phyloP scores from a whole-genome alignment of 1,140 invertebrate species.

The Homarus americanus region DNA sequence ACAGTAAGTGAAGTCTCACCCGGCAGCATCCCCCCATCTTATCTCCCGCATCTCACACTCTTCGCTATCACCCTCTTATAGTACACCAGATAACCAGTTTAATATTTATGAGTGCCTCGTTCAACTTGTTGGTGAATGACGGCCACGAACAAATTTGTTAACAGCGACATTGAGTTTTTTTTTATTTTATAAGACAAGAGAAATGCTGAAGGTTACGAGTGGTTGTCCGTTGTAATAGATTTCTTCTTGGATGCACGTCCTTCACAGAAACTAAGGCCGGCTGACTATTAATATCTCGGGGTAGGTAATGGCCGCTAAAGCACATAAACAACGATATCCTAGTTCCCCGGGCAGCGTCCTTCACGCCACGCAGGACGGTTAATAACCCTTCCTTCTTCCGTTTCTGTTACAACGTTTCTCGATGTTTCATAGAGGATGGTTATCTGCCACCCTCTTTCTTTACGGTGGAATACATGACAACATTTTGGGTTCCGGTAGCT shows the following conservation, averaged over 20 bases:
- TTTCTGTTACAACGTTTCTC: too few species aligned
- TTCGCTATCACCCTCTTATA: not conserved
- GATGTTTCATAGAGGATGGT: too few species aligned
- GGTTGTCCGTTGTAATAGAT: not conserved
- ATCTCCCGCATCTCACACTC: slow-evolving; percentile 3
- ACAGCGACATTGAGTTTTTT: not conserved
- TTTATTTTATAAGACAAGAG: not conserved
- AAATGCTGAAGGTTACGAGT: not conserved
- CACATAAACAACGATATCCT: not conserved
- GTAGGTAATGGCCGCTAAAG: not conserved
- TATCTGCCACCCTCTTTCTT: too few species aligned
- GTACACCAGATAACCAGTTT: not conserved
- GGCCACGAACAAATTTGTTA: not conserved
- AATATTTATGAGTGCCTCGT: not conserved
- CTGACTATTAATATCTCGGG: not conserved
- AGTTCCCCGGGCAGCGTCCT: not conserved
- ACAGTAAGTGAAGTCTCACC: too few species aligned
- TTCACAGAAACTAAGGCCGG: not conserved
- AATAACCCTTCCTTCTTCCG: too few species aligned
- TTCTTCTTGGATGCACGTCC: not conserved
- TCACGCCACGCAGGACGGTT: too few species aligned
- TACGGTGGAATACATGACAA: too few species aligned
- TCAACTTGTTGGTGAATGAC: not conserved
- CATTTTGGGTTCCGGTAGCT: too few species aligned
- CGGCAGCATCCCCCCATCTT: not conserved